Evolutionary conservation across 2,113 vertebrate genomes (phyloP).

Genomic region (Syrrhaptes paradoxus): DNA sequence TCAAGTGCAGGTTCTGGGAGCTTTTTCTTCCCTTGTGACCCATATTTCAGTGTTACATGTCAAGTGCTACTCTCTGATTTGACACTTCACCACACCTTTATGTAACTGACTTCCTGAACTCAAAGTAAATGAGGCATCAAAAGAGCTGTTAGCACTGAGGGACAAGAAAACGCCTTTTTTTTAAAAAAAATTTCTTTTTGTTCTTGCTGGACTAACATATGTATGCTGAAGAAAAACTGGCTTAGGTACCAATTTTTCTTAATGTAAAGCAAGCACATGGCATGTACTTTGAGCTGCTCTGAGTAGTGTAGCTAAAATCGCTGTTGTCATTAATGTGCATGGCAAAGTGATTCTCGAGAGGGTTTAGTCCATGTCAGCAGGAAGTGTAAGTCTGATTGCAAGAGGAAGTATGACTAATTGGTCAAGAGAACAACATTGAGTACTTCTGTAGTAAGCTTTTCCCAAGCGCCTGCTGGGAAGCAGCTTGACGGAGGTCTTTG

Average conservation of each 20-base stretch:
- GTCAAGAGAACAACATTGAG: neutral
- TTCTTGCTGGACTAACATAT: neutral
- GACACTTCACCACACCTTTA: neutral
- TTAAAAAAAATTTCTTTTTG: neutral
- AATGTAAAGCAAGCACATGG: neutral
- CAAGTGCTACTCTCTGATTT: neutral
- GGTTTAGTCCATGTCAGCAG: neutral
- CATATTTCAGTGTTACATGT: neutral
- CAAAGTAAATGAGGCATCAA: neutral
- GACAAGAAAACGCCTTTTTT: neutral
- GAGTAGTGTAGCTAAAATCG: neutral
- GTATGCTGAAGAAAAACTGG: neutral
- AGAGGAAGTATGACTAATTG: slow-evolving; percentile 37
- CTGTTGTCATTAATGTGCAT: neutral
- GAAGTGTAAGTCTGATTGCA: neutral
- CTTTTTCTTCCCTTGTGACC: neutral
- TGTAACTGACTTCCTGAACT: neutral
- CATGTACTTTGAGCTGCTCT: neutral
- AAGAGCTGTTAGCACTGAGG: neutral
- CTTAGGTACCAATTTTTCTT: neutral
- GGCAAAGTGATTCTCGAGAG: neutral
- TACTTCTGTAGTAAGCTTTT: neutral
- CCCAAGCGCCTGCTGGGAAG: neutral
- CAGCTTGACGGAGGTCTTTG: neutral
- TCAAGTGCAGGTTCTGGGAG: neutral